Evolutionary conservation across 1,140 invertebrate species (phyloP), one percentile per base, ranked within the genome.

Genomic region (Rhyacophila brunnea): DNA sequence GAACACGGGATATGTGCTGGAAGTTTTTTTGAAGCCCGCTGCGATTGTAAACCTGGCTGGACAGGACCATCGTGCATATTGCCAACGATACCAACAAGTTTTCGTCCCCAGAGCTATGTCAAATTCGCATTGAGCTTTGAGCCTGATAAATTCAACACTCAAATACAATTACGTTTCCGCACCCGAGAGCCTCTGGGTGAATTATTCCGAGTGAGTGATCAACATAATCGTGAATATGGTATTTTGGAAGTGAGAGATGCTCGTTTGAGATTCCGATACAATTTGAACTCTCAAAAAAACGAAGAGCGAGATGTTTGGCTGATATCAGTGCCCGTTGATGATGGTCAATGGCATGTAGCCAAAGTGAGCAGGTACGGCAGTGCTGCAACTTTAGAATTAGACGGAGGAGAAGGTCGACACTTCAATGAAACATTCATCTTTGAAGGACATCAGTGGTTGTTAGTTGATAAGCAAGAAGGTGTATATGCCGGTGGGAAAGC

Each of bases 281-380:
- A 87, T 69, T 68, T 88, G n/a, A 87, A 87, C 58, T 81, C 81
- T 38, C 63, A 81, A 61, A 71, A 81, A 51, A 73, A 80, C 20
- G 77, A 84, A 68, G 79, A 87, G 68, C 72, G 80, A 66, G 72
- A 79, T 47, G 67, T 88, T 7, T 79, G 80, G 66, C 67, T 89
- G 43, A 82, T 79, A 2, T 70, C 79, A 48, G 78, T 86, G 9
- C 70, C 71, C 5, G 85, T 87, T 0, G 84, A 84, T 66, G 86
- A 90, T 70, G 87, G 87, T 9, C 83, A 86, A 62, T 89, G 87
- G 87, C 87, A 90, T 70, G 81, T 81, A 14, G 84, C 84, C 9
- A 79, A 80, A 60, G 75, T 78, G n/a, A 75, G 70, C 54, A 75
- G 87, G 1, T 84, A 80, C 63, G 87, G 87, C 14, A 84, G 82